Percentiles rank a stretch among this genome's conserved stretches.
These are phyloP conservation scores for Pachypanchax playfairii DNA, from an alignment of 2,113 vertebrate species.

Conservation along the genomic window DNA sequence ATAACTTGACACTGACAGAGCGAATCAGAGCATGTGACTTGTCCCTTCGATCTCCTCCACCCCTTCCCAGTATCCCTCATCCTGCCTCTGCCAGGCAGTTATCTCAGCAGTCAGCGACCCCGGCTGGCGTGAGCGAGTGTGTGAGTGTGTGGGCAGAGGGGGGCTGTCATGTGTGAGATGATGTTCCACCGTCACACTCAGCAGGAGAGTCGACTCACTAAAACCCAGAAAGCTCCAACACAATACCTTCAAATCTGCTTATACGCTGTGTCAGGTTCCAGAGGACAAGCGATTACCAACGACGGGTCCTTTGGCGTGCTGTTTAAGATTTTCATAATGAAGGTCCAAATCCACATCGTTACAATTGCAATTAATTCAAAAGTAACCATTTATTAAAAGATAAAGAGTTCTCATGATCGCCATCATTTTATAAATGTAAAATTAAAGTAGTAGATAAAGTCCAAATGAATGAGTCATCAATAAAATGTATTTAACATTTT, in stretches of 20 bases:
- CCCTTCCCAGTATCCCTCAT: conserved; percentile 40
- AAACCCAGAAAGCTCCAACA: conserved; percentile 45
- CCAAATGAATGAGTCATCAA: too few species aligned
- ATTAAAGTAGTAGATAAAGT: too few species aligned
- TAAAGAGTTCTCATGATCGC: too few species aligned
- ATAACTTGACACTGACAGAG: conserved; percentile 65
- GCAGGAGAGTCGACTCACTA: conserved; percentile 46
- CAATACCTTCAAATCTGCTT: conserved; percentile 45
- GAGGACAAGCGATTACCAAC: conserved; percentile 30
- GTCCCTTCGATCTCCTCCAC: conserved; percentile 48
- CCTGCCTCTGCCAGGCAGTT: conserved; percentile 36
- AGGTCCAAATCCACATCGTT: neutral
- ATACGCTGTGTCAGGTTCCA: conserved; percentile 29
- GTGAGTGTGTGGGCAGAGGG: conserved; percentile 30
- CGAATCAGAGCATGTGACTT: conserved; percentile 66
- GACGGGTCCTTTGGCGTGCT: conserved; percentile 1
- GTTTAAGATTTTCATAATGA: conserved; percentile 4
- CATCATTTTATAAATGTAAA: too few species aligned
- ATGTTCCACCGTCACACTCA: conserved; percentile 45
- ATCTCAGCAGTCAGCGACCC: conserved; percentile 37
- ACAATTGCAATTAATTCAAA: too few species aligned
- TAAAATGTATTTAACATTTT: too few species aligned
- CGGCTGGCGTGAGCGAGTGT: conserved; percentile 17
- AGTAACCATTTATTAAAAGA: too few species aligned
- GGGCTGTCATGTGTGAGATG: conserved; percentile 40